Base-by-base conservation (phyloP, 2,113 vertebrate genomes). In the Saccopteryx bilineata region DNA sequence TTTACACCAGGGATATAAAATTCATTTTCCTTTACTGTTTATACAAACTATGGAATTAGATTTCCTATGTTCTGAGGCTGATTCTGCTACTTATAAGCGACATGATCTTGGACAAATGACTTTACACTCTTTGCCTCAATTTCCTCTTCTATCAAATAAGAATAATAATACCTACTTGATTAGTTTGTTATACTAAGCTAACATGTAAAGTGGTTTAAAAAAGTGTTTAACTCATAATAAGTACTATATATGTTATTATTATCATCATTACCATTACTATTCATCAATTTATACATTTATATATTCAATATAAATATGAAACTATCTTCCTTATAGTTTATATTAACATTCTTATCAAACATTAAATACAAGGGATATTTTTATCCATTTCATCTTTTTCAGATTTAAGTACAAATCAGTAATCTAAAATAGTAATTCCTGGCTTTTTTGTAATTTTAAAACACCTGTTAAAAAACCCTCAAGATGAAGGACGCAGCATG, bases 31-130 rank as follows among this genome's bases (percentile, higher is more conserved):
- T 66, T 83, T 90, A 23, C 4, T 39, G 33, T 63, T 83, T 17
- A 82, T 54, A 71, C 9, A 96, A 66, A 79, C n/a, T 33, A 48
- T 82, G 69, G 66, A 71, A 76, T 92, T n/a, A 71, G 23, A 78
- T 13, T 71, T 58, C 28, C 28, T 21, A 65, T 1, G 19, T 80
- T 65, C 54, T 52, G 24, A 26, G 6, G 33, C 46, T 58, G 24
- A 18, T 50, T 88, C 52, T 93, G n/a, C 9, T 31, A 48, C 74
- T 74, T 60, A 72, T 13, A 68, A 75, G 54, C 50, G 71, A 10
- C 0, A 26, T 8, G 19, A 58, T 54, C 54, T 66, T 90, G 24
- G 56, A 58, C 7, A 52, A 81, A 1, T 50, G 33, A 33, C 72
- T 87, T 90, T 82, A 69, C 4, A 78, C 26, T 80, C 61, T 68